These are phyloP conservation scores for Cyprinodon brontotheroides DNA, from an alignment of 2,113 vertebrate genomes.

Conservation along the genomic window DNA sequence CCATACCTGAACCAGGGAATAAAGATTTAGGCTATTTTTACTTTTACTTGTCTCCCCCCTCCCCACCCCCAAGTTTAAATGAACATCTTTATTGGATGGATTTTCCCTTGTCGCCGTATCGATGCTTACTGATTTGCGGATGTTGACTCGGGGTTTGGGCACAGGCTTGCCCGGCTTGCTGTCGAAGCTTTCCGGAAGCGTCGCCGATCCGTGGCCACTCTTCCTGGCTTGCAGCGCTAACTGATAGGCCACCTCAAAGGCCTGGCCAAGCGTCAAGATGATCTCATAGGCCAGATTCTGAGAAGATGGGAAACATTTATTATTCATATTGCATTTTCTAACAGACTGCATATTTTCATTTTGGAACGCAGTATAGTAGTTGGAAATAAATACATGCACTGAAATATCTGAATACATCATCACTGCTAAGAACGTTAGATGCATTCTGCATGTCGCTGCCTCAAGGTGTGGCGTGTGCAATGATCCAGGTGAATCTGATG, in stretches of 20 bases:
- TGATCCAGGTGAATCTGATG: too few relatives aligned
- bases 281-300: conserved; percentile 99
- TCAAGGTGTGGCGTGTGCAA: too few relatives aligned
- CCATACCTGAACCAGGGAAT: not conserved
- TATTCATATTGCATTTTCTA: too few relatives aligned
- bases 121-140: conserved; percentile 96
- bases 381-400: too few relatives aligned
- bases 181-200: conserved; percentile 97
- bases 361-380: too few relatives aligned
- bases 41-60: not conserved
- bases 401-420: too few relatives aligned
- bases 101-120: conserved; percentile 6
- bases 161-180: conserved; percentile 96
- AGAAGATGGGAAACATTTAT: not conserved
- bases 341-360: too few relatives aligned
- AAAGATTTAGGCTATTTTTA: not conserved
- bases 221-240: conserved; percentile 96
- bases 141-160: conserved; percentile 97
- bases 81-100: conserved; percentile 28
- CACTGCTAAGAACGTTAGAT: too few relatives aligned
- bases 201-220: conserved; percentile 93
- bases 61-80: not conserved
- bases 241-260: conserved; percentile 98
- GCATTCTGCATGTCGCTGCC: too few relatives aligned
- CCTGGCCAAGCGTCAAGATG: conserved; percentile 97